These are phyloP conservation scores for Spongia lamella DNA, from an alignment of 37 sponge, comb jelly and placozoan genomes.

Conservation along the genomic window DNA sequence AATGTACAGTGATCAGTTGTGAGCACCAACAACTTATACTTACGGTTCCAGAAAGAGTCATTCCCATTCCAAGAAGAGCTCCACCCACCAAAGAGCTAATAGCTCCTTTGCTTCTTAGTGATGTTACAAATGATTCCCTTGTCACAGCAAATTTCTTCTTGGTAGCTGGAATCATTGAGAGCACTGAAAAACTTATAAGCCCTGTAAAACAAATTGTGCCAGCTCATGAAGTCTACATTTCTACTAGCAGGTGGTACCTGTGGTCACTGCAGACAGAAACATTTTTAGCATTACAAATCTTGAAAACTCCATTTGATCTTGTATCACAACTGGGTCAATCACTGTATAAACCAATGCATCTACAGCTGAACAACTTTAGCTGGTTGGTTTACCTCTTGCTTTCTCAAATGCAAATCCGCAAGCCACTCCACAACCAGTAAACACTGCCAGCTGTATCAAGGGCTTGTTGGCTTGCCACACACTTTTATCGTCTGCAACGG, in stretches of 20 bases:
- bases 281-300: conserved; percentile 72
- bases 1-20: not conserved
- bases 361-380: not conserved
- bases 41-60: conserved; percentile 72
- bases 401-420: conserved; percentile 54
- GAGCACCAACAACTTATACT: conserved; percentile 12
- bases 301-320: conserved; percentile 53
- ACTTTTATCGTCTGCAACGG: too few relatives aligned
- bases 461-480: not conserved
- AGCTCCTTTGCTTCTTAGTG: conserved; percentile 4
- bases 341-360: not conserved
- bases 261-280: conserved; percentile 52
- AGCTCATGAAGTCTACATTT: not conserved
- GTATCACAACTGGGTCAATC: conserved; percentile 44
- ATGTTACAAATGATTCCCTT: conserved; percentile 10
- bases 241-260: conserved; percentile 31
- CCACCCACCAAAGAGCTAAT: conserved; percentile 36
- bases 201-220: too few relatives aligned
- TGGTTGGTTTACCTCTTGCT: conserved; percentile 28
- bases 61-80: conserved; percentile 67
- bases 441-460: conserved; percentile 13
- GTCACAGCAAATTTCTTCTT: not conserved
- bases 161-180: conserved; percentile 30
- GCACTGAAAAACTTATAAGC: not conserved
- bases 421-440: conserved; percentile 27